phyloP scores from a whole-genome alignment of 1,140 invertebrate species.

The Hyposmocoma kahamanoa region DNA sequence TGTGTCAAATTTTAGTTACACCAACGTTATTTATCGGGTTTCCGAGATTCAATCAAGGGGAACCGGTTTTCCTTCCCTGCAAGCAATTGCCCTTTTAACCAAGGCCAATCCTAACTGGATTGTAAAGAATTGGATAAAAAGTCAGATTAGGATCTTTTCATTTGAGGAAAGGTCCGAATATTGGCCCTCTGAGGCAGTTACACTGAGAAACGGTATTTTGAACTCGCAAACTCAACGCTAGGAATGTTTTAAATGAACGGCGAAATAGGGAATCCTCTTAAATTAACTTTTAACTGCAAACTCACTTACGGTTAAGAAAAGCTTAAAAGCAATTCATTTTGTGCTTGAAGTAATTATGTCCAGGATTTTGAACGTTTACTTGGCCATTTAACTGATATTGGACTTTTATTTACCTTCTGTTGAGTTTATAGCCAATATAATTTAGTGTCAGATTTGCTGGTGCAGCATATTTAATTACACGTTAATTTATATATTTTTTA shows the following conservation, averaged over 20 bases:
- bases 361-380: neutral
- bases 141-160: constrained; percentile 42
- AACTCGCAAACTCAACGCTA: constrained; percentile 24
- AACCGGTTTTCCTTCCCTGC: neutral
- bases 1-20: too few species aligned
- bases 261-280: neutral
- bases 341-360: neutral
- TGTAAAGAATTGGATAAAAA: constrained; percentile 31
- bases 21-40: too few species aligned
- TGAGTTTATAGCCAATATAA: too few species aligned
- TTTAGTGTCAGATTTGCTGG: too few species aligned
- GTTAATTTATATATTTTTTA: too few species aligned
- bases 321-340: neutral
- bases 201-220: constrained; percentile 17
- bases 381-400: neutral
- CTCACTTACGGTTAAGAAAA: neutral
- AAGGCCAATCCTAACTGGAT: constrained; percentile 19
- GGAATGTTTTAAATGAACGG: constrained; percentile 12
- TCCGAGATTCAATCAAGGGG: neutral
- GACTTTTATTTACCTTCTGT: neutral
- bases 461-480: too few species aligned
- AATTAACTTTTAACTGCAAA: neutral
- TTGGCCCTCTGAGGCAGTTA: constrained; percentile 29
- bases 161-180: constrained; percentile 33
- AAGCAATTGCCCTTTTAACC: constrained; percentile 19